phyloP scores from a whole-genome alignment of 1,140 invertebrate genomes.

The Diachasmimorpha longicaudata region DNA sequence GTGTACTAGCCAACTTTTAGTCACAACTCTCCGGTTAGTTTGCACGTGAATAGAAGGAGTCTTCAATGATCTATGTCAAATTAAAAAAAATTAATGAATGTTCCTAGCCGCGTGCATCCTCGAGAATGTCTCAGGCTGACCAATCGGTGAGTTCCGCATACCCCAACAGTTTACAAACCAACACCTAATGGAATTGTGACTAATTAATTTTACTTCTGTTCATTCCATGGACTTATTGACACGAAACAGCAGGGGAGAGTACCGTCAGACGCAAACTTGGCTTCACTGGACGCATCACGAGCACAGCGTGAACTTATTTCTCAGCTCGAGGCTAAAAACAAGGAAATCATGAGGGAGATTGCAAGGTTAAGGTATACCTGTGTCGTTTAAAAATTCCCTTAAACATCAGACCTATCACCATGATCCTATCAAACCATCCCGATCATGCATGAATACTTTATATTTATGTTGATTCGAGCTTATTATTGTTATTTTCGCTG shows the following conservation, averaged over 20 bases:
- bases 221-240: background rate
- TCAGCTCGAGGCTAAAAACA: conserved; percentile 94
- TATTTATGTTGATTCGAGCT: conserved; percentile 34
- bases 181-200: background rate
- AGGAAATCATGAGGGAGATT: conserved; percentile 97
- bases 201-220: background rate
- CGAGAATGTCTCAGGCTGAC: conserved; percentile 57
- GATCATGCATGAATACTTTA: conserved; percentile 54
- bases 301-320: conserved; percentile 92
- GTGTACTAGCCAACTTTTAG: too few relatives aligned
- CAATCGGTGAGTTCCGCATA: conserved; percentile 51
- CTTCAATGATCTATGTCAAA: too few relatives aligned
- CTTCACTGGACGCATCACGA: conserved; percentile 78
- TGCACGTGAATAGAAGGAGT: too few relatives aligned
- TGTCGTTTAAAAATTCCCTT: conserved; percentile 58
- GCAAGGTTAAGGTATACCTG: conserved; percentile 80
- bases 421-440: conserved; percentile 59
- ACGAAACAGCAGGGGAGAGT: conserved; percentile 68
- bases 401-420: conserved; percentile 55
- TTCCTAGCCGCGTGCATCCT: conserved; percentile 53
- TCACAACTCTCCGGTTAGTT: too few relatives aligned
- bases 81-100: background rate
- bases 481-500: background rate
- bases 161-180: background rate
- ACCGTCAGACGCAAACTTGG: conserved; percentile 77